A percentile compares a stretch with the other conserved stretches of the same genome.
phyloP scores from a whole-genome alignment of 53 echinoderm and acorn worm genomes.

The Temnopleurus reevesii region DNA sequence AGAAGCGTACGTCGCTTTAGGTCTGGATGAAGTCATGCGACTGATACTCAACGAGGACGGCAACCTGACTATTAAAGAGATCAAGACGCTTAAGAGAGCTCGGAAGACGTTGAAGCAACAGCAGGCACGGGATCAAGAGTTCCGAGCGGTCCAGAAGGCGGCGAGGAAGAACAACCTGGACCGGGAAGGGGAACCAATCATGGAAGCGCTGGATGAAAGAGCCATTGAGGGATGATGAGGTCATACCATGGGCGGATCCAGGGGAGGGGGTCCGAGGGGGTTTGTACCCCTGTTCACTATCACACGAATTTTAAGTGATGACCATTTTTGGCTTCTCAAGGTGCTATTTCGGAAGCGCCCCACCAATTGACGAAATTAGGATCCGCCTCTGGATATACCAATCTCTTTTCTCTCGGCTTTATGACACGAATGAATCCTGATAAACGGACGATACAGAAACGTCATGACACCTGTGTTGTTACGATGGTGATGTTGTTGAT shows the following conservation, averaged over 20 bases:
- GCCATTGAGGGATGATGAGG: background rate
- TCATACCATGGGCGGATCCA: too few relatives aligned
- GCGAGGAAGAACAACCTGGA: conserved; percentile 38
- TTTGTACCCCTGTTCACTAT: too few relatives aligned
- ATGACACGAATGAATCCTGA: background rate
- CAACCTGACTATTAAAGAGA: conserved; percentile 8
- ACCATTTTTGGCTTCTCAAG: too few relatives aligned
- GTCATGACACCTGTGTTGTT: background rate
- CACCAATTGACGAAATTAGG: too few relatives aligned
- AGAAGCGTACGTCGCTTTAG: background rate
- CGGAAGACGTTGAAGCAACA: conserved; percentile 3
- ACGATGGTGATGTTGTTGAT: background rate
- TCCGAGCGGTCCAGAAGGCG: conserved; percentile 18
- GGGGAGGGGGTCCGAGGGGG: too few relatives aligned
- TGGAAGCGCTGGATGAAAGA: conserved; percentile 18
- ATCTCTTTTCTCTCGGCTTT: background rate
- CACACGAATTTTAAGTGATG: too few relatives aligned
- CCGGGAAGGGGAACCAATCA: background rate
- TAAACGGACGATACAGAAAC: background rate
- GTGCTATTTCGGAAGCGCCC: too few relatives aligned
- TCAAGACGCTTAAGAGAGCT: conserved; percentile 31
- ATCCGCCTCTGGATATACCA: too few relatives aligned
- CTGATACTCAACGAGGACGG: background rate
- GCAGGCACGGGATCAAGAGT: background rate
- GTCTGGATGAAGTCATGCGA: conserved; percentile 10